Conservation (phyloP, 2,797 vertebrate species). For the Betta splendens region DNA sequence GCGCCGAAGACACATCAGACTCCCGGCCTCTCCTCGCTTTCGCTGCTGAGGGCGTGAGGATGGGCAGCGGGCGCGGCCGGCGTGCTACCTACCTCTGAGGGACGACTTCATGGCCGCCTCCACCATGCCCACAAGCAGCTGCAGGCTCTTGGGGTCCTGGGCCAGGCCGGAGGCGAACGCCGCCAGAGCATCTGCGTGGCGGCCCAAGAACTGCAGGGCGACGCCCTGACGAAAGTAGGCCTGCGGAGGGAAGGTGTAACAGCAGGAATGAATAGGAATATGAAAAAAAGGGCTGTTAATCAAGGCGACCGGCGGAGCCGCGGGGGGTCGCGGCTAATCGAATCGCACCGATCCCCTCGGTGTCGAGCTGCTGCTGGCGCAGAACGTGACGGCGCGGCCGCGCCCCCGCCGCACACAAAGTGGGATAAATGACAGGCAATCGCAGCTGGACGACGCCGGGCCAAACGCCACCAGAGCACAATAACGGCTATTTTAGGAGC, state of each 20-base stretch:
- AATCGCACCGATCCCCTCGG: conserved; percentile 9
- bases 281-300: too few species aligned
- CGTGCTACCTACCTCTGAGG: conserved; percentile 74
- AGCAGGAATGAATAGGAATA: too few species aligned
- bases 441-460: conserved; percentile 20
- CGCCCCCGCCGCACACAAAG: conserved; percentile 34
- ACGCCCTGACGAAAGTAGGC: conserved; percentile 99
- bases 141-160: conserved; percentile 96
- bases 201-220: conserved; percentile 96
- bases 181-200: conserved; percentile 94
- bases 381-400: conserved; percentile 13
- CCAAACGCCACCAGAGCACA: too few species aligned
- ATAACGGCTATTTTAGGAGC: not conserved
- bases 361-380: conserved; percentile 9
- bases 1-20: too few species aligned
- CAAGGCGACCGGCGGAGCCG: too few species aligned
- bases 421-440: conserved; percentile 50
- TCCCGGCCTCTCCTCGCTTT: too few species aligned
- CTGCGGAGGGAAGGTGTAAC: too few species aligned
- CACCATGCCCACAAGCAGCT: conserved; percentile 96
- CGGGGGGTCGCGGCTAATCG: conserved; percentile 48
- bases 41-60: too few species aligned
- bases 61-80: too few species aligned
- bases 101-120: conserved; percentile 98
- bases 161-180: conserved; percentile 94